These are phyloP conservation scores for Steatocranus sp. DNA, from an alignment of 2,797 vertebrate species.

Conservation along the genomic window DNA sequence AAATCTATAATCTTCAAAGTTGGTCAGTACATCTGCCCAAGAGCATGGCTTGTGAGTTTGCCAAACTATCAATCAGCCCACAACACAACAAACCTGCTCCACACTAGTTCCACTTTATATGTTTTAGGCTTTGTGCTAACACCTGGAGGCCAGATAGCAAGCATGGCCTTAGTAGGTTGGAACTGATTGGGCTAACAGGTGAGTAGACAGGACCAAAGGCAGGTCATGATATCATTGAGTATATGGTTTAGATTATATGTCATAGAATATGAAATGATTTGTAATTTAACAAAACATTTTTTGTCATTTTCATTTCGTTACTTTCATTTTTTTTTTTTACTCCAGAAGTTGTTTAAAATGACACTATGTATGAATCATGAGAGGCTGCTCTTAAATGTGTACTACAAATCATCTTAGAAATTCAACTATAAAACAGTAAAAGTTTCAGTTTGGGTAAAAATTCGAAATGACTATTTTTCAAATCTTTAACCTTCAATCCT, in stretches of 20 bases:
- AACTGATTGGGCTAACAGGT: background rate
- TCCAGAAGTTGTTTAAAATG: background rate
- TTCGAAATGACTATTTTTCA: background rate
- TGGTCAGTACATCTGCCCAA: background rate
- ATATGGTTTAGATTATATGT: background rate
- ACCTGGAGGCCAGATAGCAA: background rate
- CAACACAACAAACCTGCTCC: background rate
- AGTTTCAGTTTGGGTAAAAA: background rate
- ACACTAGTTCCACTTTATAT: background rate
- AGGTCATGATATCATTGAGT: background rate
- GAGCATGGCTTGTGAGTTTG: background rate
- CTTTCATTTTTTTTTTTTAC: background rate
- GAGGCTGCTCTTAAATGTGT: background rate
- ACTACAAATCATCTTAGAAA: background rate
- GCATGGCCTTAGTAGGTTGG: background rate
- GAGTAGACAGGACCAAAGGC: background rate
- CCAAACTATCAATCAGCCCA: background rate
- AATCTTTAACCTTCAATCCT: background rate
- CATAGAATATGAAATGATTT: background rate
- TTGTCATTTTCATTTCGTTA: background rate
- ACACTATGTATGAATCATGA: background rate
- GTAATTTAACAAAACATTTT: background rate
- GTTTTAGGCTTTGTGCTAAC: background rate
- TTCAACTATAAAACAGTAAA: background rate
- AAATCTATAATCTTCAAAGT: too few relatives aligned